phyloP scores from a whole-genome alignment of 2,888 invertebrate species.

The Mimumesa dahlbomi region DNA sequence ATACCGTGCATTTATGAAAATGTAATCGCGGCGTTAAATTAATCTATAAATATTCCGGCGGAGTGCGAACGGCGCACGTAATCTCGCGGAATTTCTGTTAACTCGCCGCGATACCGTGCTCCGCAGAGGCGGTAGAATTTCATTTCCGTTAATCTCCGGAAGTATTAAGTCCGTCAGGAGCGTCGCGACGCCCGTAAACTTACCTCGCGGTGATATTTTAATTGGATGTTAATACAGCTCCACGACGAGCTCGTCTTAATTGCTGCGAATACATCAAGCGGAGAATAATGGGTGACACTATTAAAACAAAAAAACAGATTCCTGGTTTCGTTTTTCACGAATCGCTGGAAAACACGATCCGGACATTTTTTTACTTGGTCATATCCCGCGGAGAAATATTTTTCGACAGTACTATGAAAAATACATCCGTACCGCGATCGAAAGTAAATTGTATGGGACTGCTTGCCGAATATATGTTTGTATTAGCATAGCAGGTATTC shows the following conservation, averaged over 20 bases:
- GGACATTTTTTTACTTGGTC: too few relatives aligned
- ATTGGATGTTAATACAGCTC: not conserved
- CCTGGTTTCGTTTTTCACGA: too few relatives aligned
- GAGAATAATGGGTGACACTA: too few relatives aligned
- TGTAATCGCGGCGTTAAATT: too few relatives aligned
- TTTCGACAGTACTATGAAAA: too few relatives aligned
- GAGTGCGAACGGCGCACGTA: too few relatives aligned
- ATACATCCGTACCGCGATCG: too few relatives aligned
- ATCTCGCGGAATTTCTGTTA: too few relatives aligned
- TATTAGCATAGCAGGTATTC: not conserved
- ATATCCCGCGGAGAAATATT: too few relatives aligned
- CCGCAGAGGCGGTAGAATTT: constrained; percentile 5
- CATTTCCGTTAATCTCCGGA: constrained; percentile 1
- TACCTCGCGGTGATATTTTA: not conserved
- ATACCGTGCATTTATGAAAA: not conserved
- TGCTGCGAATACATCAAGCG: not conserved
- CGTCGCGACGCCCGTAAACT: not conserved
- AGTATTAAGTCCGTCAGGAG: not conserved
- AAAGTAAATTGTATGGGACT: not conserved
- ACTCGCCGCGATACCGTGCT: not conserved
- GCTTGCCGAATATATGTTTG: not conserved
- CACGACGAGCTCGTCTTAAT: not conserved
- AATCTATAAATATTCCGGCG: too few relatives aligned
- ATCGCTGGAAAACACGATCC: too few relatives aligned
- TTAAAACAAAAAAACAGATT: too few relatives aligned